Evolutionary conservation across 2,797 vertebrate genomes (phyloP), one percentile per base, ranked within the genome.

Genomic region (Xerus rutilus): DNA sequence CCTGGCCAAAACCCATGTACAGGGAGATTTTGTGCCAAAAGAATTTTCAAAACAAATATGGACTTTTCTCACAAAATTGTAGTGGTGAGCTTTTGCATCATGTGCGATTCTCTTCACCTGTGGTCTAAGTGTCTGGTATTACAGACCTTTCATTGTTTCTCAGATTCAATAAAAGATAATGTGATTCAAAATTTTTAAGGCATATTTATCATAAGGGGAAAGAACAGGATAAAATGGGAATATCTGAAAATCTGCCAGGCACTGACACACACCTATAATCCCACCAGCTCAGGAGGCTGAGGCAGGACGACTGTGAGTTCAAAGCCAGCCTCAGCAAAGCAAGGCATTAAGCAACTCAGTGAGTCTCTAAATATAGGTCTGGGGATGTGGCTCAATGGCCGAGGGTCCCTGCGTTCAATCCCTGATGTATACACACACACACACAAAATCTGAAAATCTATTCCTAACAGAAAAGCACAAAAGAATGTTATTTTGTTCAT

Each of bases 171-270:
- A 82, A 84, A 74, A 35, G 8, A 89, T 6, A 79, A 57, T 70
- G 70, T 85, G 5, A 30, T 39, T 89, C 23, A 39, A 85, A 89
- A 73, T 1, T 59, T 86, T 79, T 28, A 43, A 15, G 69, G 35
- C n/a, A 52, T 88, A 79, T 78, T 96, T 94, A 73, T 70, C 70
- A 96, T 25, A 85, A 93, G 32, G 10, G 25, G 5, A 43, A 28
- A 78, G 11, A 32, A 73, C 6, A 83, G 28, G 28, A 88, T 13
- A 88, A 89, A 94, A 35, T 30, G n/a, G n/a, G 67, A 82, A 87
- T 67, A 78, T 39, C 77, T 95, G 76, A 1, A 89, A 78, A 73
- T 92, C 12, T 70, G 70, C 72, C 93, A 14, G 49, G 49, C 49
- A 5, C 49, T 52, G 49, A 4, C 3, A 4, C 49, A 52, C 15